Evolutionary conservation across 1,140 invertebrate species (phyloP).

Genomic region (Lanistes nyassanus): DNA sequence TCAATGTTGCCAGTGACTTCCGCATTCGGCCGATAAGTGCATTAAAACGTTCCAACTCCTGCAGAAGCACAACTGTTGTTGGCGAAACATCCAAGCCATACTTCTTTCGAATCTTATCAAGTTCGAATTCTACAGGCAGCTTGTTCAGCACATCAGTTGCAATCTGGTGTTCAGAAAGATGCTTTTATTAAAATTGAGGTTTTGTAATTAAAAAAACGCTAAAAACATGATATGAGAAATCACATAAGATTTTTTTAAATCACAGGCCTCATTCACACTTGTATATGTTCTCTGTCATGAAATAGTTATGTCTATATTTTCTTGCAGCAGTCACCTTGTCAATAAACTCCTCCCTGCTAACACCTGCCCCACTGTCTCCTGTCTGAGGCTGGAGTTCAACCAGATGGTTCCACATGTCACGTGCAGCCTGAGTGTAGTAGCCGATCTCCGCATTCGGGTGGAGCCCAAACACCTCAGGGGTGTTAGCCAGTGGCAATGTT

Average conservation of each 20-base stretch:
- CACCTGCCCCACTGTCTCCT: constrained; percentile 68
- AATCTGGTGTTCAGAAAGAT: constrained; percentile 59
- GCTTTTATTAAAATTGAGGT: too few species aligned
- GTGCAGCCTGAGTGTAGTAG: constrained; percentile 82
- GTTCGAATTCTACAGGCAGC: constrained; percentile 80
- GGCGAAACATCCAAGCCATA: constrained; percentile 82
- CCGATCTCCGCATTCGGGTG: constrained; percentile 69
- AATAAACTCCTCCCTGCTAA: constrained; percentile 76
- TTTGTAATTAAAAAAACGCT: too few species aligned
- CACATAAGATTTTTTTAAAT: too few species aligned
- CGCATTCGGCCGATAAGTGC: constrained; percentile 79
- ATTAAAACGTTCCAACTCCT: constrained; percentile 91
- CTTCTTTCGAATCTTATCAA: constrained; percentile 80
- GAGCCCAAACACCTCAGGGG: constrained; percentile 67
- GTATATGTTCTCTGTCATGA: too few species aligned
- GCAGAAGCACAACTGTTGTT: constrained; percentile 84
- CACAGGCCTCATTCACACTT: too few species aligned
- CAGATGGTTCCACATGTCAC: constrained; percentile 84
- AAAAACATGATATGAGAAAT: too few species aligned
- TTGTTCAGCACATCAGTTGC: constrained; percentile 77
- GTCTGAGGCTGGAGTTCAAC: constrained; percentile 89
- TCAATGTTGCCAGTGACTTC: constrained; percentile 77
- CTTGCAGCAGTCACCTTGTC: constrained; percentile 66
- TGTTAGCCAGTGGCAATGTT: constrained; percentile 63
- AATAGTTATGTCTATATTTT: too few species aligned